Conservation (phyloP, 1,140 invertebrate genomes). For the Drosophila prosaltans region DNA sequence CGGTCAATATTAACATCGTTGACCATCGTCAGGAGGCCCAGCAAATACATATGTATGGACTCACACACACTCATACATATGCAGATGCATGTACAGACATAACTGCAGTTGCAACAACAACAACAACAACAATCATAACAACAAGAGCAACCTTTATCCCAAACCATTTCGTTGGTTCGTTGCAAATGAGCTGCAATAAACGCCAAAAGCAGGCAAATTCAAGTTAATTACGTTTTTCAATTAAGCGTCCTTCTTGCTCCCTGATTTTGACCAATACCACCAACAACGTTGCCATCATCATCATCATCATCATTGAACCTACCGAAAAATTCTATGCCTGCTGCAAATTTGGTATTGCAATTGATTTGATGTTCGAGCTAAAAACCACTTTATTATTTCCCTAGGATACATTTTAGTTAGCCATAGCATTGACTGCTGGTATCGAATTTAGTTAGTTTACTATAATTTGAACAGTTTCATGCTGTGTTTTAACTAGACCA, state of each 20-base stretch:
- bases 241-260: conserved; percentile 60
- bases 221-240: conserved; percentile 81
- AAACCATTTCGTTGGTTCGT: conserved; percentile 54
- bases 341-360: conserved; percentile 57
- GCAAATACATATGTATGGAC: conserved; percentile 57
- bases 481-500: not conserved
- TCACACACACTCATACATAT: conserved; percentile 38
- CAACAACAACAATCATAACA: not conserved
- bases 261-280: conserved; percentile 21
- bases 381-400: conserved; percentile 38
- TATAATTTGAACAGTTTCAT: not conserved
- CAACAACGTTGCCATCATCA: not conserved
- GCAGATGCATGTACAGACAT: conserved; percentile 19
- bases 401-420: conserved; percentile 23
- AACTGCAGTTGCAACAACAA: conserved; percentile 39
- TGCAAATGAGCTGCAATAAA: conserved; percentile 79
- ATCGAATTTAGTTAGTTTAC: not conserved
- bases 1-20: conserved; percentile 61
- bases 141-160: conserved; percentile 9
- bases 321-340: conserved; percentile 27
- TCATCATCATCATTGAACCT: not conserved
- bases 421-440: not conserved
- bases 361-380: conserved; percentile 55
- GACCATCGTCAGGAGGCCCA: conserved; percentile 50
- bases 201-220: conserved; percentile 79